Conservation (phyloP, 2,888 invertebrate species). For the Invenusta paracnida region DNA sequence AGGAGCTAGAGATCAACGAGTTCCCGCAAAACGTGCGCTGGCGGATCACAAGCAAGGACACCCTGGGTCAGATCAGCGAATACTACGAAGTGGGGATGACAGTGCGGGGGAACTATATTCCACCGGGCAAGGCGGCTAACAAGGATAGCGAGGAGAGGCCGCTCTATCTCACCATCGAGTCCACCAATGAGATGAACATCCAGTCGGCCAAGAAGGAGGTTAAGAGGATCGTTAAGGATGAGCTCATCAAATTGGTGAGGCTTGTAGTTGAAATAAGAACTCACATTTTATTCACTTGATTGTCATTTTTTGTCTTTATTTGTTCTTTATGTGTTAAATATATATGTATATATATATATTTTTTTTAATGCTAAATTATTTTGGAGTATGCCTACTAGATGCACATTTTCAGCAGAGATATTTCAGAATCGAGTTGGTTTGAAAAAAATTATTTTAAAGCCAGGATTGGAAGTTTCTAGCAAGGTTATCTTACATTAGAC, state of each 20-base stretch:
- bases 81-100: conserved; percentile 98
- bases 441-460: too few species aligned
- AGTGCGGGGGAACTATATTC: conserved; percentile 88
- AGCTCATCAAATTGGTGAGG: conserved; percentile 67
- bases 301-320: too few species aligned
- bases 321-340: too few species aligned
- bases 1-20: conserved; percentile 97
- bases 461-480: too few species aligned
- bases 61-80: conserved; percentile 92
- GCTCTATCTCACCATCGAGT: conserved; percentile 94
- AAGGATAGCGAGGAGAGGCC: conserved; percentile 80
- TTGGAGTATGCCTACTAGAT: too few species aligned
- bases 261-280: not conserved
- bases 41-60: conserved; percentile 96
- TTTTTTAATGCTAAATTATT: not conserved
- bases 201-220: conserved; percentile 69
- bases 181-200: conserved; percentile 83
- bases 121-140: conserved; percentile 65
- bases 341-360: too few species aligned
- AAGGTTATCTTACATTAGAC: too few species aligned
- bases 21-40: conserved; percentile 98
- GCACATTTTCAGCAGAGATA: too few species aligned
- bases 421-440: too few species aligned
- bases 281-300: not conserved
- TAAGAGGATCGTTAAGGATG: conserved; percentile 92